Percentiles rank a stretch among this genome's conserved stretches.
These are phyloP conservation scores for Gymnogyps californianus DNA, from an alignment of 2,113 vertebrate genomes.

Conservation along the genomic window DNA sequence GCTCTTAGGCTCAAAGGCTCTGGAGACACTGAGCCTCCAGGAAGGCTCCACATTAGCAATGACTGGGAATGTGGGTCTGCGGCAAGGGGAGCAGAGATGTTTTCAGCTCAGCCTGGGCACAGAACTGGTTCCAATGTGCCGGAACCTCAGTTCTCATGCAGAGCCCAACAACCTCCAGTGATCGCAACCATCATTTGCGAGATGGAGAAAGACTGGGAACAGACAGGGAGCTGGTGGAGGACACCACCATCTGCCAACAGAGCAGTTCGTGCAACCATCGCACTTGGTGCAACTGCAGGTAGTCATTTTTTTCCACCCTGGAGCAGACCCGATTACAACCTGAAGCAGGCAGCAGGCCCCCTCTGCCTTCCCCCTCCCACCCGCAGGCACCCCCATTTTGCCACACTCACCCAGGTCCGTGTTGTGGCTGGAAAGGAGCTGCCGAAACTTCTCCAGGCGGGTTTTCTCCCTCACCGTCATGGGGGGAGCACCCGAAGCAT, in stretches of 20 bases:
- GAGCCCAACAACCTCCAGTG: neutral
- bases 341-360: neutral
- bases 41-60: neutral
- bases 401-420: conserved; percentile 88
- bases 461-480: conserved; percentile 95
- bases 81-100: neutral
- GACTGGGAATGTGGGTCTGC: neutral
- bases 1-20: neutral
- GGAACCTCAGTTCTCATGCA: neutral
- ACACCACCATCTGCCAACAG: neutral
- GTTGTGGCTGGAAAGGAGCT: conserved; percentile 90
- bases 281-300: neutral
- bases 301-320: neutral
- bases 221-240: neutral
- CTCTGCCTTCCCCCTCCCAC: neutral
- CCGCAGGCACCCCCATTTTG: neutral
- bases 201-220: neutral
- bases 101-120: neutral
- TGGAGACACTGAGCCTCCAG: conserved; percentile 29
- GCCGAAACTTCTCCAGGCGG: conserved; percentile 92
- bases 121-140: rapidly evolving
- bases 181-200: neutral
- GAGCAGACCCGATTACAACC: neutral
- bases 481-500: conserved; percentile 91
- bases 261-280: neutral